These are phyloP conservation scores for Cephus nigrinus DNA, from an alignment of 2,888 invertebrate species.

Conservation along the genomic window DNA sequence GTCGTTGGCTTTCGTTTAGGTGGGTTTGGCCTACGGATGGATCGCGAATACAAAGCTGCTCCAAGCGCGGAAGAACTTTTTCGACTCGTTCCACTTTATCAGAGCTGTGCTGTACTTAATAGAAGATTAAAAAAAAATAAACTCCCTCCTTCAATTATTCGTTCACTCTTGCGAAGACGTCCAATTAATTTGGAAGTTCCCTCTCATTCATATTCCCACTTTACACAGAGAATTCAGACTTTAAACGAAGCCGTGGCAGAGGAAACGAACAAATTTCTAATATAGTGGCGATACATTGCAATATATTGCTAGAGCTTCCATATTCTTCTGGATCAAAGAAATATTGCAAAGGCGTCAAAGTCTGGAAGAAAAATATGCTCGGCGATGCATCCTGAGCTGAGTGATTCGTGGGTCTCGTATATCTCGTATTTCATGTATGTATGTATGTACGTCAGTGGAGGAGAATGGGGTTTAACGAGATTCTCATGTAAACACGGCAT, in stretches of 20 bases:
- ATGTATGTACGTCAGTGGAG: background rate
- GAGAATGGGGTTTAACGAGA: background rate
- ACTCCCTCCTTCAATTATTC: background rate
- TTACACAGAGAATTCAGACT: background rate
- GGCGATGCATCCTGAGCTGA: background rate
- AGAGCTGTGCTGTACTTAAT: background rate
- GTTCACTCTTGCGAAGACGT: background rate
- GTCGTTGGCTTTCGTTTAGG: background rate
- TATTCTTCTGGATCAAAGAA: background rate
- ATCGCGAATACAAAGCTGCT: too few relatives aligned
- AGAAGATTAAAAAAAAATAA: background rate
- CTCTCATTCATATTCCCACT: background rate
- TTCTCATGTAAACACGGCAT: background rate
- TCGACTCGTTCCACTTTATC: background rate
- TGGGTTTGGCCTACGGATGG: background rate
- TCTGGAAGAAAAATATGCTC: background rate
- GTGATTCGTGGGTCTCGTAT: background rate
- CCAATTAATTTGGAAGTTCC: background rate
- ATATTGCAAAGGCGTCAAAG: background rate
- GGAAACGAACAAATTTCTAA: background rate
- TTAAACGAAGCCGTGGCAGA: background rate
- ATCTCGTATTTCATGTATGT: too few relatives aligned
- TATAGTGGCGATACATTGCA: background rate
- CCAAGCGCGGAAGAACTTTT: too few relatives aligned
- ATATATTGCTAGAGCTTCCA: background rate